phyloP scores from a whole-genome alignment of 2,888 invertebrate genomes.

The Brachyptera risi region DNA sequence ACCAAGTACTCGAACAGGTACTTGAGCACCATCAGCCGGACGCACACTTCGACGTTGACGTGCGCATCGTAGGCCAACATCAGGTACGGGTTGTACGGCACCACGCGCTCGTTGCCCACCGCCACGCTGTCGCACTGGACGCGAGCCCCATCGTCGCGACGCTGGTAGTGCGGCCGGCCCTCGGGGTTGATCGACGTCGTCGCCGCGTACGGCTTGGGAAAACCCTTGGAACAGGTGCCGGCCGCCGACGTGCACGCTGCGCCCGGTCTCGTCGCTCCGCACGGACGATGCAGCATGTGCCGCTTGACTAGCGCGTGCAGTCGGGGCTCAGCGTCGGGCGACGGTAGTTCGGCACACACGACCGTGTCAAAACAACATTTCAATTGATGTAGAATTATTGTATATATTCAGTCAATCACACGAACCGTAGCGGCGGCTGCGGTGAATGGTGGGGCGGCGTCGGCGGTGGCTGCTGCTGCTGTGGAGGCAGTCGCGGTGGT shows the following conservation, averaged over 20 bases:
- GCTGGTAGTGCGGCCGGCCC: too few relatives aligned
- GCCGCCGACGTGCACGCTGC: constrained; percentile 25
- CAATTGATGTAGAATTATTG: too few relatives aligned
- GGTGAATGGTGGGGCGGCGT: too few relatives aligned
- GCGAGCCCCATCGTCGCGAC: constrained; percentile 33
- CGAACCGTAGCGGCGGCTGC: too few relatives aligned
- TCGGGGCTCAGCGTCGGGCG: background rate
- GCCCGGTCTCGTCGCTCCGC: constrained; percentile 29
- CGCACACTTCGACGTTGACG: constrained; percentile 42
- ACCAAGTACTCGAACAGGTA: constrained; percentile 36
- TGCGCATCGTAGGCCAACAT: constrained; percentile 40
- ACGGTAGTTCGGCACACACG: constrained; percentile 28
- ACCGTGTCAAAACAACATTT: too few relatives aligned
- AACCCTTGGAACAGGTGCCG: background rate
- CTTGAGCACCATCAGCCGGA: constrained; percentile 26
- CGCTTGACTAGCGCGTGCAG: constrained; percentile 30
- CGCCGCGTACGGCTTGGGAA: too few relatives aligned
- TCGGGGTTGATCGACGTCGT: too few relatives aligned
- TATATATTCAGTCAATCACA: too few relatives aligned
- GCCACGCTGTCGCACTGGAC: background rate
- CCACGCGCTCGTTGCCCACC: constrained; percentile 41
- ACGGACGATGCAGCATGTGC: constrained; percentile 37
- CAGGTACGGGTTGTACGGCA: constrained; percentile 42
- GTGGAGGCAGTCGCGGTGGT: too few relatives aligned
- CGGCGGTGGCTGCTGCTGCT: too few relatives aligned